Percentiles rank a stretch among this genome's conserved stretches.
Conservation (phyloP, 2,113 vertebrate genomes). For the Eidolon helvum region DNA sequence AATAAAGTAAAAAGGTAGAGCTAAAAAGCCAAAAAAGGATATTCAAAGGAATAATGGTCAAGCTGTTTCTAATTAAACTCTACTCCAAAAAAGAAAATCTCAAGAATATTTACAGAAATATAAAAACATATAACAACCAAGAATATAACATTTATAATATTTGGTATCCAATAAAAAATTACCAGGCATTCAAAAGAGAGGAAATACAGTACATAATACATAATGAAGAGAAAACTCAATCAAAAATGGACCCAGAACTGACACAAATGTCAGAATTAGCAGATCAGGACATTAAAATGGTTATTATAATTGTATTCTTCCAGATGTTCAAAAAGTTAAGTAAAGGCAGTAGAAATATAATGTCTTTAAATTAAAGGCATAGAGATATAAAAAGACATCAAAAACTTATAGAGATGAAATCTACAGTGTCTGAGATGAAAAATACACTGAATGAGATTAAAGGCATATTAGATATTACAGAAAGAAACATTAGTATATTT, state of each 20-base stretch:
- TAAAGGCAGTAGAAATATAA: neutral
- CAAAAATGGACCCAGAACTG: neutral
- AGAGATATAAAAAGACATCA: neutral
- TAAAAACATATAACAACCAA: neutral
- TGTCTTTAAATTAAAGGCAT: neutral
- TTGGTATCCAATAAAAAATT: neutral
- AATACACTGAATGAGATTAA: neutral
- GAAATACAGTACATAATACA: neutral
- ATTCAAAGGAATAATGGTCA: neutral
- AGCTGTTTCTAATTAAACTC: neutral
- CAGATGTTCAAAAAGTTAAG: neutral
- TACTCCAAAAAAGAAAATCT: neutral
- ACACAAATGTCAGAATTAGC: neutral
- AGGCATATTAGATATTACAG: neutral
- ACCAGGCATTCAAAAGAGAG: neutral
- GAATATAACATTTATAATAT: neutral
- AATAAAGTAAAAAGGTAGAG: neutral
- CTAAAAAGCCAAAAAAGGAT: neutral
- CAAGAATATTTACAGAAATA: neutral
- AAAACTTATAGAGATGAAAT: neutral
- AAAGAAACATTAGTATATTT: neutral
- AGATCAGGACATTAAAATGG: neutral
- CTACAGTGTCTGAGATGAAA: neutral
- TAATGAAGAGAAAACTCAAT: neutral
- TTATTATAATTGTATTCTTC: neutral